Evolutionary conservation across 2,797 vertebrate genomes (phyloP), one percentile per base, ranked within the genome.

Genomic region (Crenichthys baileyi): DNA sequence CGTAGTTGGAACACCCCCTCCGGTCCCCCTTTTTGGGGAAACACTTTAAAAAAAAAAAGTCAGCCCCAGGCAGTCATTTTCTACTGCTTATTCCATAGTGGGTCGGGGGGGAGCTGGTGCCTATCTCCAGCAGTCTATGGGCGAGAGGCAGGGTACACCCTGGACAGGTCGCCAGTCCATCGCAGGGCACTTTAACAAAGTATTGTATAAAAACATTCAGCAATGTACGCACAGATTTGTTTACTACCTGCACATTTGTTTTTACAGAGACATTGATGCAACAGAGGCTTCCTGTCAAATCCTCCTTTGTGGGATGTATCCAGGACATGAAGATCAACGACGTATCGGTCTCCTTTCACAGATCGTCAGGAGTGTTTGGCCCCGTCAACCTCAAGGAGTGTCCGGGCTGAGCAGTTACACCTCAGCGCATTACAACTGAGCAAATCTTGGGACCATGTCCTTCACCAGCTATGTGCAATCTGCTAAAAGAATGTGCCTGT

Each of bases 251-350:
- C 70, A 4, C 76, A 44, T 48, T 90, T 70, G 85, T 26, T 77
- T 41, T 84, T 88, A 73, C 91, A 97, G 97, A 89, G 58, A 81
- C 83, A 60, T 75, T 92, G 82, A 87, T 88, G 81, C 89, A 79
- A 1, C 80, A 81, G 0, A 83, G 58, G 44, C 91, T 96, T 60
- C 96, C 97, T 0, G 90, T 97, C 79, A 93, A 91, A 41, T 93
- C 94, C 0, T 93, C 96, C 8, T 98, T 96, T 75, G 86, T 93
- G 74, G 98, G 98, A 88, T 99, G 98, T 90, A 94, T 99, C 88
- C 94, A 90, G 90, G 95, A 96, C 85, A 88, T 98, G 89, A 92
- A 65, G 61, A 87, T 99, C 91, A 97, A 98, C 61, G 84, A 94
- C 16, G 89, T 94, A 3, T 80, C 85, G 0, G 73, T 98, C 63